Percentiles rank a stretch among this genome's conserved stretches.
Evolutionary conservation across 2,113 vertebrate genomes (phyloP).

Genomic region (Acrocephalus kingi): DNA sequence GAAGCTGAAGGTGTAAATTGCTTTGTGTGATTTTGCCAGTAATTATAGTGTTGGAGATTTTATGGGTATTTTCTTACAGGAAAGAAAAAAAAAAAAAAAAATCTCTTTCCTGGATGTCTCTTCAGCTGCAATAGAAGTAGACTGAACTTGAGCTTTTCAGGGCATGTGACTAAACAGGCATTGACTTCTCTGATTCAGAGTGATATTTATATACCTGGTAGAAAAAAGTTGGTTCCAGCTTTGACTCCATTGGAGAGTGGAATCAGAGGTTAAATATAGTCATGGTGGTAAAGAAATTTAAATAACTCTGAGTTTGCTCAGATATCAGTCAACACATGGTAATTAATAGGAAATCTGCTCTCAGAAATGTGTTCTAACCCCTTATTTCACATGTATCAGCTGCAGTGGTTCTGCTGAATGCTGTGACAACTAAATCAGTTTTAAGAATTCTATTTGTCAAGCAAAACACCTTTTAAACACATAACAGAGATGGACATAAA

Average conservation of each 20-base stretch:
- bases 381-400: background rate
- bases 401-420: background rate
- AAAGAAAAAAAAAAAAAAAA: background rate
- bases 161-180: background rate
- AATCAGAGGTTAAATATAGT: background rate
- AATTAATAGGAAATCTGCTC: background rate
- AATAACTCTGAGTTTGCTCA: background rate
- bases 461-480: background rate
- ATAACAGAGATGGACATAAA: background rate
- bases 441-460: background rate
- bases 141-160: background rate
- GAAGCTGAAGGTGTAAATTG: background rate
- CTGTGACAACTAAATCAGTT: background rate
- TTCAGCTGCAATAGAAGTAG: background rate
- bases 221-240: background rate
- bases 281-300: background rate
- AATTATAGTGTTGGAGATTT: background rate
- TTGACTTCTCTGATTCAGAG: background rate
- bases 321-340: background rate
- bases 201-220: background rate
- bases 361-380: background rate
- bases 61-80: background rate
- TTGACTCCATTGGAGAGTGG: background rate
- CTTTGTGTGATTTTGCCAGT: background rate
- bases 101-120: background rate